phyloP scores from a whole-genome alignment of 2,797 vertebrate genomes.

The Sparus aurata region DNA sequence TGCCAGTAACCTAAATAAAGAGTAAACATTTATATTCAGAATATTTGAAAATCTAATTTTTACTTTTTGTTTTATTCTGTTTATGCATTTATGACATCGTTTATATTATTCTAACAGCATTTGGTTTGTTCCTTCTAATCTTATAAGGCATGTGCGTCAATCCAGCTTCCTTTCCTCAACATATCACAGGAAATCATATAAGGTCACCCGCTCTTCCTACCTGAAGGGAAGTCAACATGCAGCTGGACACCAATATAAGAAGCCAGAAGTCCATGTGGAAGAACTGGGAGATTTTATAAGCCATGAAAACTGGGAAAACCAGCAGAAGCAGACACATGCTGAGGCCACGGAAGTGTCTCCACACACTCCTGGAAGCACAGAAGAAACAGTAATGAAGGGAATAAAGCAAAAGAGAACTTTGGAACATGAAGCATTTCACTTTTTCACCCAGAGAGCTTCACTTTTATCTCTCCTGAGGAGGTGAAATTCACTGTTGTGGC shows the following conservation, averaged over 20 bases:
- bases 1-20: constrained; percentile 86
- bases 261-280: constrained; percentile 96
- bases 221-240: constrained; percentile 92
- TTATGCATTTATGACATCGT: not conserved
- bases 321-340: constrained; percentile 91
- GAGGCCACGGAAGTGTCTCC: constrained; percentile 90
- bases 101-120: not conserved
- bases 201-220: constrained; percentile 64
- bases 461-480: not conserved
- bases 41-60: not conserved
- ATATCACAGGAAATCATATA: not conserved
- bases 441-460: not conserved
- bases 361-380: constrained; percentile 83
- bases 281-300: constrained; percentile 90
- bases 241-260: constrained; percentile 92
- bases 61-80: too few species aligned
- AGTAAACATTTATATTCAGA: not conserved
- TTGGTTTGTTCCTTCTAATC: too few species aligned
- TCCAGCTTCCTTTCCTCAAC: not conserved
- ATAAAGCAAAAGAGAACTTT: not conserved
- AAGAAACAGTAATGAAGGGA: not conserved
- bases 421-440: not conserved
- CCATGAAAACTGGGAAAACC: constrained; percentile 90
- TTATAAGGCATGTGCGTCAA: not conserved
- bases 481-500: accelerated